Base-by-base conservation (phyloP, 1,140 invertebrate species). In the Lucilia cuprina region DNA sequence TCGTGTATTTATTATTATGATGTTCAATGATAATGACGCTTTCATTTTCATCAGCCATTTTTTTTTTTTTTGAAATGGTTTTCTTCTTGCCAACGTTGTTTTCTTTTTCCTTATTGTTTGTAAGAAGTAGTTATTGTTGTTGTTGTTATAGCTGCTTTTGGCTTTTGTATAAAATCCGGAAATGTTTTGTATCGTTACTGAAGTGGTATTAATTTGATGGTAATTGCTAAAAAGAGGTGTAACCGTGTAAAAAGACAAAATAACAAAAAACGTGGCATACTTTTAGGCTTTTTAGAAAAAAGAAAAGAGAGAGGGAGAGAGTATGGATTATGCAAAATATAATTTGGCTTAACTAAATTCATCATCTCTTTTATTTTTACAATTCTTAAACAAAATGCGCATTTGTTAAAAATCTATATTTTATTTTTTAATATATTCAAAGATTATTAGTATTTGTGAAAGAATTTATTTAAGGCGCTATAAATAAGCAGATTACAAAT, bases 1-100 rank as follows among this genome's bases (percentile, higher is more conserved):
- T 8, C 41, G 5, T 41, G 41, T 41, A 41, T 70, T 70, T 70
- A 21, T 19, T 70, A 70, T 70, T 19, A 70, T 70, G 25, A 70
- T 70, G 7, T 12, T 70, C 19, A 19, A 21, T 70, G 65, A 70
- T 60, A 60, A 60, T 21, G 21, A 70, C 19, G 21, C 21, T 70
- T 70, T 70, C 65, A 70, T 70, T 70, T 70, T 25, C 65, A 70
- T 70, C 65, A 70, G 65, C 65, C 65, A 70, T 70, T 70, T 70
- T 70, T 19, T 60, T 8, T 2, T 41, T 41, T 41, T 41, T 41
- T 41, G 35, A 8, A 41, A 41, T 60, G 55, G 12, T 60, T 2
- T 70, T 9, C n/a, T 70, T 70, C n/a, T 21, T 70, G 19, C n/a
- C 21, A 70, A 21, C 19, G 65, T 70, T 65, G 60, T 19, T 30